Conservation (phyloP, 1,140 invertebrate genomes). For the Bombus consobrinus region DNA sequence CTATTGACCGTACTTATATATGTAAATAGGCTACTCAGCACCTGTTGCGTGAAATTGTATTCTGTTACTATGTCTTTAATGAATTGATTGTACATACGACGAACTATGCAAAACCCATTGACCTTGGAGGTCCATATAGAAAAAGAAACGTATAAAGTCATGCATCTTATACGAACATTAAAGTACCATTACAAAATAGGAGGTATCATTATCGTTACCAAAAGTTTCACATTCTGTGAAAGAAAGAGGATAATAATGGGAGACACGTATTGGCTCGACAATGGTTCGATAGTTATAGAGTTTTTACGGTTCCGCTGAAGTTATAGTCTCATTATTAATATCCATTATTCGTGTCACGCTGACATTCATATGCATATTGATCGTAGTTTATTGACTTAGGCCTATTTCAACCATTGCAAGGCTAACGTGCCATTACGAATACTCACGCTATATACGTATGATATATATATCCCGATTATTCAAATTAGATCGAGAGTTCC, state of each 20-base stretch:
- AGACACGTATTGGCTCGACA: not conserved
- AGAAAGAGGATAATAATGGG: not conserved
- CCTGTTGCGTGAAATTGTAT: slow-evolving; percentile 28
- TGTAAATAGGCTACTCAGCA: not conserved
- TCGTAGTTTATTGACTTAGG: slow-evolving; percentile 55
- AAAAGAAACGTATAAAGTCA: not conserved
- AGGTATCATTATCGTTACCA: not conserved
- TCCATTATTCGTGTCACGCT: slow-evolving; percentile 63
- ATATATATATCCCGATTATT: not conserved
- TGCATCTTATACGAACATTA: not conserved
- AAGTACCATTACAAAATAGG: not conserved
- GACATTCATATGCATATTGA: slow-evolving; percentile 71
- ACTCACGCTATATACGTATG: not conserved
- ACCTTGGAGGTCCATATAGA: not conserved
- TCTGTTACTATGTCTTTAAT: too few relatives aligned
- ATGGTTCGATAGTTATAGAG: not conserved
- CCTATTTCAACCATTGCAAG: slow-evolving; percentile 34
- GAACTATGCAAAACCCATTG: not conserved
- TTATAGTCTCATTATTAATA: slow-evolving; percentile 58
- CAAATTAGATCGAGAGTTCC: not conserved
- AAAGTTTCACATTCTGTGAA: not conserved
- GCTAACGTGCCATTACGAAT: not conserved
- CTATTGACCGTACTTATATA: not conserved
- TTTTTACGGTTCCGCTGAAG: slow-evolving; percentile 3
- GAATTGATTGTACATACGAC: not conserved